Evolutionary conservation across 2,888 invertebrate species (phyloP), one percentile per base, ranked within the genome.

Genomic region (Gymnocheta viridis): DNA sequence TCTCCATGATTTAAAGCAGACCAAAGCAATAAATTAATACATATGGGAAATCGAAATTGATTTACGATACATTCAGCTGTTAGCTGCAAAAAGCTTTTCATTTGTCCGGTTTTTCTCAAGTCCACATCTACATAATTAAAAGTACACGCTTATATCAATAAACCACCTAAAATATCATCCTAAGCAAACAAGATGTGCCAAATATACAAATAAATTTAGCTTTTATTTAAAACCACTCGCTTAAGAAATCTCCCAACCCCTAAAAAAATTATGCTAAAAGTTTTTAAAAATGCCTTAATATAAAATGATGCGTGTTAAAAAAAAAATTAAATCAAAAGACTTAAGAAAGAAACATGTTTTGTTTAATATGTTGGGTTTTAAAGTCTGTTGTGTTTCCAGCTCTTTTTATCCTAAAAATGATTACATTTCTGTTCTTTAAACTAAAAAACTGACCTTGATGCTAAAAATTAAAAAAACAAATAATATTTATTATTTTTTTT

Each of bases 401-500:
- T n/a, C 12, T 56, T 24, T 24, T 47, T 56, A 74, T 79, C 79
- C 67, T 56, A 79, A 79, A 79, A 72, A 66, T 79, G 64, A 64
- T 72, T 64, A 78, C 9, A 58, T 77, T 67, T 66, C 19, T 38
- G 17, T 70, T 70, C 70, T 44, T 27, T 29, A 72, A 78, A 62
- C 64, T 62, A 64, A 54, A 78, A 44, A 54, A 44, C 35, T 73
- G 62, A 79, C 82, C 82, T 82, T 82, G 78, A 74, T 49, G 17
- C 41, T 82, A 70, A 49, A 64, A 64, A 4, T 24, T 12, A n/a
- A 5, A 54, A 54, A 27, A 24, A 17, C 2, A 54, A 9, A 4
- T 10, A 10, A 2, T 58, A 19, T 58, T 58, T 35, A 54, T 76
- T 69, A 73, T 66, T 38, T 66, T 60, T 49, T 41, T 41, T 62